Evolutionary conservation across 2,888 invertebrate genomes (phyloP).

Genomic region (Chaetogeoica ovagalla): DNA sequence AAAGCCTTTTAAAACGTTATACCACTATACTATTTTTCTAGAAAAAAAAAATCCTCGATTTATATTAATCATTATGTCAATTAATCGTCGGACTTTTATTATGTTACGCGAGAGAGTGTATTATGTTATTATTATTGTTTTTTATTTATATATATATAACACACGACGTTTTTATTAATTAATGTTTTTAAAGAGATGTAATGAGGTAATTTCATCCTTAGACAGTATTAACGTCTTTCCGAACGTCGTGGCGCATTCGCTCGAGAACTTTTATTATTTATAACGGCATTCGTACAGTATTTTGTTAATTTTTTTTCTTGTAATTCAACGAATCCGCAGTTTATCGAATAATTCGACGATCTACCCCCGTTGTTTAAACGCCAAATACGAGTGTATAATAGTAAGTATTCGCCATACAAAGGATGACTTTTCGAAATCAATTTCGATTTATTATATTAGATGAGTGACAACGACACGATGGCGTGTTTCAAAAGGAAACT

Average conservation of each 20-base stretch:
- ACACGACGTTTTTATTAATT: no score
- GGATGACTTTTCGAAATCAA: neutral
- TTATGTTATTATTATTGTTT: neutral
- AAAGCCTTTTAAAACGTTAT: neutral
- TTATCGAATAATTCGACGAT: neutral
- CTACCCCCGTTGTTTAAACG: neutral
- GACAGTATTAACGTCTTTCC: no score
- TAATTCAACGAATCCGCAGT: neutral
- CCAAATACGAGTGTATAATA: no score
- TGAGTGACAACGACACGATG: neutral
- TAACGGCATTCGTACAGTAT: no score
- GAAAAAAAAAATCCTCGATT: neutral
- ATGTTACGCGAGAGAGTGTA: neutral
- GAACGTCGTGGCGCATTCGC: neutral
- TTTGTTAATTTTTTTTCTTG: neutral
- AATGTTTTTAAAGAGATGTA: no score
- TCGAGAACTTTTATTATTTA: neutral
- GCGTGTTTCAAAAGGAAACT: constrained; percentile 24
- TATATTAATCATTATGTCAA: neutral
- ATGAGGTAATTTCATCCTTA: no score
- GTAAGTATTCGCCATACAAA: no score
- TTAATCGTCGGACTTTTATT: neutral
- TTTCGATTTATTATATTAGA: constrained; percentile 10
- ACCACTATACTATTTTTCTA: neutral
- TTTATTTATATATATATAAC: no score